Evolutionary conservation across 1,140 invertebrate species (phyloP).

Genomic region (Cyrtorhinus lividipennis): DNA sequence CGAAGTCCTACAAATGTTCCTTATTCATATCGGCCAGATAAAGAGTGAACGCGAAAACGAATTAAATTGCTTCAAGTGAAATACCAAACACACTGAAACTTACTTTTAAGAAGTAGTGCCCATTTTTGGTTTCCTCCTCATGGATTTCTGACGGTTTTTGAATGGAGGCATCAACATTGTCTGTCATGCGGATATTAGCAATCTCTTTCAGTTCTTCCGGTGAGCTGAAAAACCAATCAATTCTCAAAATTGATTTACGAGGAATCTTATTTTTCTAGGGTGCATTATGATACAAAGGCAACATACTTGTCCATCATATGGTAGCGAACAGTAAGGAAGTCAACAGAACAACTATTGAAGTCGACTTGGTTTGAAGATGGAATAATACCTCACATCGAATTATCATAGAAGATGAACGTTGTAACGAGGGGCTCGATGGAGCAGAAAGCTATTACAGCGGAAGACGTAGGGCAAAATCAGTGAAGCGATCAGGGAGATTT

Average conservation of each 20-base stretch:
- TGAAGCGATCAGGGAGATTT: too few species aligned
- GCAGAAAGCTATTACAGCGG: not conserved
- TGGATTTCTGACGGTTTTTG: not conserved
- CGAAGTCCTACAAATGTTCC: not conserved
- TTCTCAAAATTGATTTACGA: not conserved
- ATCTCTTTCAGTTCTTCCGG: not conserved
- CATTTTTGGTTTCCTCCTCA: conserved; percentile 14
- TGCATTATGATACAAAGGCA: not conserved
- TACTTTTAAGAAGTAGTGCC: conserved; percentile 14
- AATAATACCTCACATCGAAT: not conserved
- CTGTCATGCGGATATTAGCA: not conserved
- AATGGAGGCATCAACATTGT: not conserved
- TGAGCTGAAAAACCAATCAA: not conserved
- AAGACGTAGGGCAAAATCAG: too few species aligned
- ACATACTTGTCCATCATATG: not conserved
- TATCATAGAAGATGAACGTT: too few species aligned
- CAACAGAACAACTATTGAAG: not conserved
- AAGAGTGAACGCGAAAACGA: too few species aligned
- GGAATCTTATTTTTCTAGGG: not conserved
- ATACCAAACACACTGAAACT: not conserved
- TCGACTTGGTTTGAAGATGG: not conserved
- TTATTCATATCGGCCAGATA: too few species aligned
- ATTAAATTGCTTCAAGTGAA: not conserved
- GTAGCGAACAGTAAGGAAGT: not conserved
- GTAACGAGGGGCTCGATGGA: not conserved